Conservation (phyloP, 2,888 invertebrate species). For the Drosophila greeni region DNA sequence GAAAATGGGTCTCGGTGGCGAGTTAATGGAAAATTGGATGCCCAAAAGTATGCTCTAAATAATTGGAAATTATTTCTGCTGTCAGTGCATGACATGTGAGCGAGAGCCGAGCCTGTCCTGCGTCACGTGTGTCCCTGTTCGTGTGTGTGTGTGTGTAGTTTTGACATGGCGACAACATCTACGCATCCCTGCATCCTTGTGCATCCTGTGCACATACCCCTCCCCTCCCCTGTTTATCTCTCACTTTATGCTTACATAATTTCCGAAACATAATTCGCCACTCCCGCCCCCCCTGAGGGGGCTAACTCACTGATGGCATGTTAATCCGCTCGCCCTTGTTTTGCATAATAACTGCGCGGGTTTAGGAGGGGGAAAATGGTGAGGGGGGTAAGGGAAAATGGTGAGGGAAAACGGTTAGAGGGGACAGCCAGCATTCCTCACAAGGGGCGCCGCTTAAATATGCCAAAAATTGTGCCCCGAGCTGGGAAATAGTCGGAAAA, state of each 20-base stretch:
- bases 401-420: too few relatives aligned
- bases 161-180: constrained; percentile 53
- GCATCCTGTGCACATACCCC: background rate
- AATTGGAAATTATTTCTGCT: constrained; percentile 67
- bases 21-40: constrained; percentile 8
- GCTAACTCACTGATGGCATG: constrained; percentile 29
- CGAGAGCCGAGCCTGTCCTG: background rate
- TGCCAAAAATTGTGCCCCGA: constrained; percentile 16
- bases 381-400: background rate
- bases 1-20: background rate
- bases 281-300: constrained; percentile 14
- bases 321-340: constrained; percentile 51
- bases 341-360: constrained; percentile 56
- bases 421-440: background rate
- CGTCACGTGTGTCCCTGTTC: constrained; percentile 39
- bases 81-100: constrained; percentile 43
- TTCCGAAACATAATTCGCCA: constrained; percentile 39
- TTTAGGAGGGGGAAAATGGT: background rate
- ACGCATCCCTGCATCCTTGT: constrained; percentile 1
- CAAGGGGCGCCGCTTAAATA: constrained; percentile 22
- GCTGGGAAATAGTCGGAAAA: constrained; percentile 12
- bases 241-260: constrained; percentile 62
- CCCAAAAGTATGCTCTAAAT: constrained; percentile 67
- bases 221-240: constrained; percentile 35
- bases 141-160: constrained; percentile 56